Evolutionary conservation across 2,113 vertebrate genomes (phyloP).

Genomic region (Rattus rattus): DNA sequence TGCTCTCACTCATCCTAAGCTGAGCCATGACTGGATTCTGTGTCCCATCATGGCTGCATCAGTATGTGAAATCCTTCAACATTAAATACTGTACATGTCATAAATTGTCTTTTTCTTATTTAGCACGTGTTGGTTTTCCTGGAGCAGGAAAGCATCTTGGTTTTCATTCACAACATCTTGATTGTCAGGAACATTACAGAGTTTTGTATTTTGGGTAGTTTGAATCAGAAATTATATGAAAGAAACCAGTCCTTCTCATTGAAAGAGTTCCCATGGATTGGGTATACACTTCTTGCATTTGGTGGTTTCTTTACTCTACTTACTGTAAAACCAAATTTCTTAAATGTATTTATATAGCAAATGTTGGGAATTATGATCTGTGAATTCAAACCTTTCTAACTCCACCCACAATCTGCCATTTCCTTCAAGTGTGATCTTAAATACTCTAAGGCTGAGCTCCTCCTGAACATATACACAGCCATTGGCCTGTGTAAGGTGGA

Average conservation of each 20-base stretch:
- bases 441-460: neutral
- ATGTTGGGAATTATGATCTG: neutral
- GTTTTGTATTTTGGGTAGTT: neutral
- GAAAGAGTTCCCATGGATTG: accelerated
- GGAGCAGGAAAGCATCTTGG: neutral
- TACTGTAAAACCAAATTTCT: neutral
- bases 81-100: neutral
- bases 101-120: neutral
- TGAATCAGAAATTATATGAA: neutral
- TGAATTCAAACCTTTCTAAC: neutral
- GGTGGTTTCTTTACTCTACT: neutral
- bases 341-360: neutral
- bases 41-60: neutral
- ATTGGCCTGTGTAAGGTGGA: neutral
- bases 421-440: no score
- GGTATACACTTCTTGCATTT: neutral
- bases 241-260: neutral
- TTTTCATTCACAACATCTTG: neutral
- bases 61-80: neutral
- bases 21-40: neutral
- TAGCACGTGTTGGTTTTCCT: neutral
- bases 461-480: neutral
- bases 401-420: neutral
- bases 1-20: no score
- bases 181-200: neutral